Conservation (phyloP, 2,888 invertebrate species). For the Drosophila mettleri region DNA sequence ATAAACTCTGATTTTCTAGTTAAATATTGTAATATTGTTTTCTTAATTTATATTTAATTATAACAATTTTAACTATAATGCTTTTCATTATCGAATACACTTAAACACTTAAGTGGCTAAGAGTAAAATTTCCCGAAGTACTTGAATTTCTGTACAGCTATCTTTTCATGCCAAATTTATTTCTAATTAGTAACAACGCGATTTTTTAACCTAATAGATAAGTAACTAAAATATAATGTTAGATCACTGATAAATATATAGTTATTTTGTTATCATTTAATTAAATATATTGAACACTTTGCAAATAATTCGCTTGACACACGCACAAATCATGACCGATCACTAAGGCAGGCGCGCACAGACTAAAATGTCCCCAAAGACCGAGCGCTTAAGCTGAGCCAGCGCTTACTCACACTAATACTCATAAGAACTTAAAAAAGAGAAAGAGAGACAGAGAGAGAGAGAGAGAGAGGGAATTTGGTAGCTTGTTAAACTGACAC, state of each 20-base stretch:
- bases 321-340: neutral
- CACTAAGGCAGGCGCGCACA: neutral
- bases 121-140: constrained; percentile 3
- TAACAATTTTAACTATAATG: too few relatives aligned
- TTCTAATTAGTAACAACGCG: neutral
- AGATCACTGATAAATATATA: neutral
- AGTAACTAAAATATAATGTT: neutral
- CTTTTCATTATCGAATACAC: neutral
- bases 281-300: neutral
- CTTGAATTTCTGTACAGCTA: too few relatives aligned
- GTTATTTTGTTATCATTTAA: neutral
- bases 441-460: neutral
- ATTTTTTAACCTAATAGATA: neutral
- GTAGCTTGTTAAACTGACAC: neutral
- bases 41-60: neutral
- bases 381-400: neutral
- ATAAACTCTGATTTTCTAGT: neutral
- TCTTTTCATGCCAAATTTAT: neutral
- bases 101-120: too few relatives aligned
- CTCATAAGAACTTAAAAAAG: neutral
- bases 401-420: neutral
- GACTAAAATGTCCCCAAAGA: constrained; percentile 3
- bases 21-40: neutral
- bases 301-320: neutral
- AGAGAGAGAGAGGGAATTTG: neutral